Base-by-base conservation (phyloP, 2,113 vertebrate genomes). In the Nothoprocta pentlandii region DNA sequence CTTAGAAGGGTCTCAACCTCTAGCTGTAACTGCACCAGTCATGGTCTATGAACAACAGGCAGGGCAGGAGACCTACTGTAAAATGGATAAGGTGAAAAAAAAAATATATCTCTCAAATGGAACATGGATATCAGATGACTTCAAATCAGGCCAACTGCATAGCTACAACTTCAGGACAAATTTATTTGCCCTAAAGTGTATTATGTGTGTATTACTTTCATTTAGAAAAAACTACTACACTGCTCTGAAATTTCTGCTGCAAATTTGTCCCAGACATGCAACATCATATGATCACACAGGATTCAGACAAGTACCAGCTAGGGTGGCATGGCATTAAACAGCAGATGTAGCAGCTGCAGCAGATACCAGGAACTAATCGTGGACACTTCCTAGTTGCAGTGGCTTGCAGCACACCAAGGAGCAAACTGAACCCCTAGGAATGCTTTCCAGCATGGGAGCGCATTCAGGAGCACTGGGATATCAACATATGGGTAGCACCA, bases 201-300 rank as follows among this genome's bases (percentile, higher is more conserved):
- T 47, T 47, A 44, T 44, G 19, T 44, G 19, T 9, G 9, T 47
- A 47, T 20, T 61, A 80, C 69, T 74, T 32, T 20, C 25, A 59
- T 23, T 56, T 41, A 28, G 10, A 89, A n/a, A 39, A n/a, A 54
- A 49, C 39, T 36, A 62, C 54, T 42, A 69, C 14, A 61, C 9
- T 34, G 51, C 41, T 54, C 34, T 74, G 32, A 67, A 47, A 85
- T 36, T 66, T 89, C 42, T 90, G 34, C 51, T 22, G 36, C 23
- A 49, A 75, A 58, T 36, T n/a, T 36, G 20, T 56, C 14, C 12
- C 67, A 74, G 41, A 80, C 14, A 16, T 0, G 5, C 5, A 39
- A 54, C 14, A 5, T 34, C 61, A 9, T 2, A 51, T 0, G 4
- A 23, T 10, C 30, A 1, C 10, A 26, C 5, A n/a, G 53, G n/a